Evolutionary conservation across 1,140 invertebrate genomes (phyloP), one percentile per base, ranked within the genome.

Genomic region (Oscheius sp.): DNA sequence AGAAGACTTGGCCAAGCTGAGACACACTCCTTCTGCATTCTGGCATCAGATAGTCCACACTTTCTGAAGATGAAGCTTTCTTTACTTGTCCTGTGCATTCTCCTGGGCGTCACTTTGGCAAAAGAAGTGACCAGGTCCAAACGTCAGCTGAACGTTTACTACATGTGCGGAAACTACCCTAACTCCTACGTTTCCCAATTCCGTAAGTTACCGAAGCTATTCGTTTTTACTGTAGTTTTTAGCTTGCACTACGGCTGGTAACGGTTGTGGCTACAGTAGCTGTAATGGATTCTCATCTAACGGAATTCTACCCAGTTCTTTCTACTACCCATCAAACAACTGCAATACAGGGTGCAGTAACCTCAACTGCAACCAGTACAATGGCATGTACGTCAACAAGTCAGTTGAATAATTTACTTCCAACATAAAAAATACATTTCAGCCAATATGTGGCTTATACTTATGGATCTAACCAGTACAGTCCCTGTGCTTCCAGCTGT

Each of bases 381-480:
- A 55, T 23, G 49, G 49, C 4, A 55, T 55, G 49, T 55, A 23
- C 7, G 23, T 55, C 49, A 55, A 55, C 23, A 26, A 26, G 49
- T n/a, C n/a, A n/a, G n/a, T 55, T 55, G 15, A 23, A 23, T 7
- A 13, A 15, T 26, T 55, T 55, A 4, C 7, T 15, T 13, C 15
- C 7, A 55, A 55, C n/a, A 23, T n/a, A 55, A 55, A 55, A 15
- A 7, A 15, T 23, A 42, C 4, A 20, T 55, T 55, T 55, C 7
- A 55, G 49, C 15, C 49, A 55, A 55, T 55, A 55, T 55, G 49
- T 55, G 15, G 49, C 49, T 23, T 55, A 55, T 26, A 13, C 7
- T 26, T 55, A 55, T 55, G 49, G 49, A 23, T 55, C 49, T 20
- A 55, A 55, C 49, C 49, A 55, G 28, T 55, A 55, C 49, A 55